These are phyloP conservation scores for Notolepis coatsorum DNA, from an alignment of 2,797 vertebrate species.

Conservation along the genomic window DNA sequence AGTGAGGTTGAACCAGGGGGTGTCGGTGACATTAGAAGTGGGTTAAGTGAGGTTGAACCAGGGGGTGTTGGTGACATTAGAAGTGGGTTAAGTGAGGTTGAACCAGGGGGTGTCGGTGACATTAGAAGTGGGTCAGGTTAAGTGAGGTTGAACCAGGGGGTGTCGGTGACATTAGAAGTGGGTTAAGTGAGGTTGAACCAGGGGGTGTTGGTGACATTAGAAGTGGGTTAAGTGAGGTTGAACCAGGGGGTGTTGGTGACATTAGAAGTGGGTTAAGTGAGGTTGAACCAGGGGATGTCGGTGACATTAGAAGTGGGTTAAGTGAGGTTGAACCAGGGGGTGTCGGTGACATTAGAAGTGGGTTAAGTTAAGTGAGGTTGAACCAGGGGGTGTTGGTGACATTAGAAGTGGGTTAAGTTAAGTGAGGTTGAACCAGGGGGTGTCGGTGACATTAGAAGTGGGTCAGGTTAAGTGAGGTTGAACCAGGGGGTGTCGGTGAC, in stretches of 20 bases:
- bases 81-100: conserved; percentile 30
- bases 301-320: conserved; percentile 46
- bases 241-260: conserved; percentile 29
- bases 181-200: conserved; percentile 30
- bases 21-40: conserved; percentile 42
- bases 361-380: conserved; percentile 30
- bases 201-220: conserved; percentile 31
- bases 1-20: conserved; percentile 17
- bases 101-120: conserved; percentile 29
- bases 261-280: conserved; percentile 38
- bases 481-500: conserved; percentile 29
- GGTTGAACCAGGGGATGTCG: conserved; percentile 21
- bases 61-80: conserved; percentile 31
- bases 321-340: conserved; percentile 17
- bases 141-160: conserved; percentile 17
- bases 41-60: conserved; percentile 30
- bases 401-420: not conserved
- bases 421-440: no score
- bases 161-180: conserved; percentile 42
- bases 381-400: conserved; percentile 29
- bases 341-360: conserved; percentile 42
- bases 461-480: conserved; percentile 30
- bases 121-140: no score
- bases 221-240: conserved; percentile 30
- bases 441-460: conserved; percentile 42